Percentiles rank a stretch among this genome's conserved stretches.
Conservation (phyloP, 2,113 vertebrate species). For the Salvelinus fontinalis region DNA sequence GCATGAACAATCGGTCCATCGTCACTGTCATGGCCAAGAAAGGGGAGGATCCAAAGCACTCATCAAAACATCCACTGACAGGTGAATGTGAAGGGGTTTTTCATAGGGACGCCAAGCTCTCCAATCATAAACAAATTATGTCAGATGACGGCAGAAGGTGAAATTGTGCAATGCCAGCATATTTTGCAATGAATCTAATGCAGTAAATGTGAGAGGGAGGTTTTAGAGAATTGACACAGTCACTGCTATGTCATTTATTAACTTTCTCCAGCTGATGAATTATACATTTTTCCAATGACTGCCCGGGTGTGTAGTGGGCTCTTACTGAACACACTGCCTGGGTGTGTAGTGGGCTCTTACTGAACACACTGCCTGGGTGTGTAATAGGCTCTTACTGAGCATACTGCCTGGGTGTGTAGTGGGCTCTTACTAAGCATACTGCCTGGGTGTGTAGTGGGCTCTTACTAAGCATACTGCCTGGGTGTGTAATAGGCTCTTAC, state of each 20-base stretch:
- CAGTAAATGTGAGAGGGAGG: background rate
- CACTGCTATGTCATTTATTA: slow-evolving; percentile 43
- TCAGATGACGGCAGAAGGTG: background rate
- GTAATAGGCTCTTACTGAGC: no score
- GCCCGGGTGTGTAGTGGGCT: background rate
- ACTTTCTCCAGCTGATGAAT: slow-evolving; percentile 35
- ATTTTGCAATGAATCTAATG: slow-evolving; percentile 39
- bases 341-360: no score
- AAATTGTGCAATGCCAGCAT: slow-evolving; percentile 17
- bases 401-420: no score
- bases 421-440: no score
- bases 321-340: no score
- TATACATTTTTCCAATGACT: slow-evolving; percentile 30
- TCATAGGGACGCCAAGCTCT: background rate
- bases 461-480: no score
- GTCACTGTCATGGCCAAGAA: background rate
- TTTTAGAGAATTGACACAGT: slow-evolving; percentile 37
- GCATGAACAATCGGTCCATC: background rate
- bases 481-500: no score
- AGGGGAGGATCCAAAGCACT: background rate
- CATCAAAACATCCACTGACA: background rate
- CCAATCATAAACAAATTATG: slow-evolving; percentile 8
- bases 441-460: no score
- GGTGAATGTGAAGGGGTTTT: background rate
- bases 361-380: no score